Percentiles rank a stretch among this genome's conserved stretches.
Evolutionary conservation across 2,113 vertebrate species (phyloP).

Genomic region (Triplophysa siluroides): DNA sequence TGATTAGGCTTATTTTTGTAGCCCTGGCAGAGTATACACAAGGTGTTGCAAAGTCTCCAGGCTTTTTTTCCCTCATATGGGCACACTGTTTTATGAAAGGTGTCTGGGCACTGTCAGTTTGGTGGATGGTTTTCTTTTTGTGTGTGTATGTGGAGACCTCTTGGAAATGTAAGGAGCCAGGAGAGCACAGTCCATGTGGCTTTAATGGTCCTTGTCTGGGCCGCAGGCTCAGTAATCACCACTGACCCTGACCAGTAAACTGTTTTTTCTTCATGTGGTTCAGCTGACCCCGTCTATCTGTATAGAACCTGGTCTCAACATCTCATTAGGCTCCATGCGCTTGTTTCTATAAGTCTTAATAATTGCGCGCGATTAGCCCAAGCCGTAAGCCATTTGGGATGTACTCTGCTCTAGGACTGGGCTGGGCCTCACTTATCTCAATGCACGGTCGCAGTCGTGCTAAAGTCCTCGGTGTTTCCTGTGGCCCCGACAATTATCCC

Average conservation of each 20-base stretch:
- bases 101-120: constrained; percentile 52
- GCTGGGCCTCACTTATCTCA: constrained; percentile 30
- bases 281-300: constrained; percentile 36
- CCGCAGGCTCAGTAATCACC: constrained; percentile 47
- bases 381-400: constrained; percentile 52
- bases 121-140: constrained; percentile 33
- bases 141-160: constrained; percentile 9
- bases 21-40: constrained; percentile 7
- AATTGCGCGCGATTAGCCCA: constrained; percentile 52
- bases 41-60: constrained; percentile 40
- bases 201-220: constrained; percentile 48
- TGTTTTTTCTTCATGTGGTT: constrained; percentile 42
- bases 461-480: constrained; percentile 48
- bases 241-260: constrained; percentile 51
- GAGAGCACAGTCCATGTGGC: constrained; percentile 51
- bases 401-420: constrained; percentile 9
- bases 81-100: constrained; percentile 57
- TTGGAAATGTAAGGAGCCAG: constrained; percentile 41
- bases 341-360: constrained; percentile 57
- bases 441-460: constrained; percentile 23
- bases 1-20: constrained; percentile 48
- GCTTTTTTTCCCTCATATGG: constrained; percentile 58
- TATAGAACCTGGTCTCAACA: constrained; percentile 42
- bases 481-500: constrained; percentile 52
- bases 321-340: constrained; percentile 43